Percentiles rank a stretch among this genome's conserved stretches.
Conservation (phyloP, 2,113 vertebrate genomes). For the Callorhinus ursinus region DNA sequence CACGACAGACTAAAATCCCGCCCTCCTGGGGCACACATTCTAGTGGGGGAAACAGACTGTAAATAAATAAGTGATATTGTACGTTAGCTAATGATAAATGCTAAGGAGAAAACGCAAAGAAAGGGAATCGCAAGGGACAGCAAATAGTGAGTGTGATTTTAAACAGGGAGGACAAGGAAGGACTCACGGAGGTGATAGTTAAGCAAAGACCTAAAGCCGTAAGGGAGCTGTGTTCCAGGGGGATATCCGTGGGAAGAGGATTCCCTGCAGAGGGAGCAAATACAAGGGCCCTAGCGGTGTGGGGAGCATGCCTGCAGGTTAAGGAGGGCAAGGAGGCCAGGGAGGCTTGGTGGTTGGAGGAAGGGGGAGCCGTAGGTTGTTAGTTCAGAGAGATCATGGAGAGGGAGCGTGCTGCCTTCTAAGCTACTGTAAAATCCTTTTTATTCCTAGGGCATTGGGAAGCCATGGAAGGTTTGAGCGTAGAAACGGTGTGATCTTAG, state of each 20-base stretch:
- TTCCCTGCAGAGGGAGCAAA: not conserved
- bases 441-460: not conserved
- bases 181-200: not conserved
- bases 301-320: not conserved
- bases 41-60: not conserved
- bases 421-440: not conserved
- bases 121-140: not conserved
- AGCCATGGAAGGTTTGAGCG: not conserved
- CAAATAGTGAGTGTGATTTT: not conserved
- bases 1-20: not conserved
- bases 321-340: not conserved
- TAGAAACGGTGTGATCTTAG: not conserved
- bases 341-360: not conserved
- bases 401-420: not conserved
- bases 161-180: not conserved
- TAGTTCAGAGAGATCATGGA: not conserved
- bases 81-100: not conserved
- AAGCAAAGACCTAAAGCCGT: not conserved
- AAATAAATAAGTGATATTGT: not conserved
- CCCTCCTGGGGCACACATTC: not conserved
- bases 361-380: not conserved
- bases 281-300: not conserved
- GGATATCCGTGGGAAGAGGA: not conserved
- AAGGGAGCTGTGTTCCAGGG: not conserved
- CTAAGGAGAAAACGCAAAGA: not conserved